Base-by-base conservation (phyloP, 2,113 vertebrate genomes). In the Empidonax alnorum region DNA sequence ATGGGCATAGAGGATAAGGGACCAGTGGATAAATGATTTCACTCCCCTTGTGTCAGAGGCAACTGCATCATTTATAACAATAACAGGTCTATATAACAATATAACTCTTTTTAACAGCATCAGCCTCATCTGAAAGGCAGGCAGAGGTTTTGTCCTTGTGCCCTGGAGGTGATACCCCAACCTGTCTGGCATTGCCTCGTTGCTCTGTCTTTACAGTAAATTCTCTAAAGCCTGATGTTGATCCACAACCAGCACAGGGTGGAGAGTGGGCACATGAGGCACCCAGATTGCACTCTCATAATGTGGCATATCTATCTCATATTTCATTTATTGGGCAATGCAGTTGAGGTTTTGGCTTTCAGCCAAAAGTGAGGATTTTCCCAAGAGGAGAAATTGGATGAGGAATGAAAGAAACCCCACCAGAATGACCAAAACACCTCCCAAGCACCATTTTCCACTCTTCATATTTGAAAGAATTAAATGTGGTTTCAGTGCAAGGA, bases 401-500 rank as follows among this genome's bases (percentile, higher is more conserved):
- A 76, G 58, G 53, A 94, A 90, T 79, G 75, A 66, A 95, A 61
- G 35, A 91, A 94, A 87, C 41, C 21, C 41, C 53, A 73, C 35
- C 39, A 87, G 82, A 88, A 39, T 58, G 66, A 92, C 52, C 39
- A 53, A 90, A 94, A 76, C 50, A 85, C 53, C 37, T 90, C 81
- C 46, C 66, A 68, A 79, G 59, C 56, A 83, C 61, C 31, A 53
- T 88, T 94, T 95, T 76, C 74, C 74, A 66, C 74, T 65, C 41
- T 73, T 94, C 71, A 69, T 87, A 90, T 93, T 96, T 85, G 76
- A 76, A 93, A 95, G 87, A 91, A 94, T 95, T 91, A 94, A 93
- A 53, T 2, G 6, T 0, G 17, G 74, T 12, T 83, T 95, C 85
- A 91, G 85, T 49, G 66, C 71, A 79, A 91, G 85, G 49, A 94